Evolutionary conservation across 1,140 invertebrate species (phyloP).

Genomic region (Solenopsis fugax): DNA sequence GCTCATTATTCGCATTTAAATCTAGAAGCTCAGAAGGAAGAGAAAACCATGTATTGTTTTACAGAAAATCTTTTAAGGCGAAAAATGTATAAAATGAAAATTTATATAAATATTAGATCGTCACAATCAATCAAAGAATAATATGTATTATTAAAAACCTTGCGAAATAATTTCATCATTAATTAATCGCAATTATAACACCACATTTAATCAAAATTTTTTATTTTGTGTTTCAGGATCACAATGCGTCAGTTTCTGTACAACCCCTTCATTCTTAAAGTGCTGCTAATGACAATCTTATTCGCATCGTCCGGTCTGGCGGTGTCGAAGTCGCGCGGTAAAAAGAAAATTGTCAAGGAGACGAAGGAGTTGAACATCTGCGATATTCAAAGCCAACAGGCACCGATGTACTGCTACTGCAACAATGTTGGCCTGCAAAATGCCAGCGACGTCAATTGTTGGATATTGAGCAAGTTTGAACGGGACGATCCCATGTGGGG

Average conservation of each 20-base stretch:
- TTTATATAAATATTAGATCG: background rate
- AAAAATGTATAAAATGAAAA: background rate
- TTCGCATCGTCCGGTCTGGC: slow-evolving; percentile 64
- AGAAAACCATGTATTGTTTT: background rate
- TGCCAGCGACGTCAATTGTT: slow-evolving; percentile 87
- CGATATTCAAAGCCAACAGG: slow-evolving; percentile 79
- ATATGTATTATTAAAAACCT: background rate
- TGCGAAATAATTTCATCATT: background rate
- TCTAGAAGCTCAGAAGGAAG: background rate
- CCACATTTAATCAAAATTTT: background rate
- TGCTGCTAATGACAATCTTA: slow-evolving; percentile 73
- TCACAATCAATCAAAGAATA: background rate
- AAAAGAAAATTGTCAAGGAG: slow-evolving; percentile 71
- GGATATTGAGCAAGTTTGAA: slow-evolving; percentile 89
- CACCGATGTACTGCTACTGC: slow-evolving; percentile 86
- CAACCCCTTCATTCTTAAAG: slow-evolving; percentile 63
- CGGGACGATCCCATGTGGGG: slow-evolving; percentile 90
- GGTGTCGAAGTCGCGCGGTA: slow-evolving; percentile 72
- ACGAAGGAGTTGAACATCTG: slow-evolving; percentile 85
- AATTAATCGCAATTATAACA: background rate
- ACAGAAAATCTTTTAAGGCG: background rate
- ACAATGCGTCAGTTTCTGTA: slow-evolving; percentile 72
- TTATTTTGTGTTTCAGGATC: slow-evolving; percentile 59
- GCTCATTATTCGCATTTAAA: slow-evolving; percentile 27
- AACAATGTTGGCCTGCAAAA: slow-evolving; percentile 78